Conservation (phyloP, 2,113 vertebrate genomes). For the Neodontobutis hainanensis region DNA sequence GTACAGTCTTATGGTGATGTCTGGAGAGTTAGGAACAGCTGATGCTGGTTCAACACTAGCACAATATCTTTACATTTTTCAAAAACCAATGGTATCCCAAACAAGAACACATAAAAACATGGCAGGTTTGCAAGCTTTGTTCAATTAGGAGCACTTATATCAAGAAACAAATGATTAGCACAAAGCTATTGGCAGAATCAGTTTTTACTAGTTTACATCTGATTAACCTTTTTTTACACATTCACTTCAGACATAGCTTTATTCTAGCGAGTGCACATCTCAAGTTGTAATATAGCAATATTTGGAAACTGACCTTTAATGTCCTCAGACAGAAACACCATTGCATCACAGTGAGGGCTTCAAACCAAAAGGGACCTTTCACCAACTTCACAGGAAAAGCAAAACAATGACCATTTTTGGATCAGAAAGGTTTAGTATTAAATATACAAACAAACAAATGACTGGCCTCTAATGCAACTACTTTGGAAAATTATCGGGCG, state of each 20-base stretch:
- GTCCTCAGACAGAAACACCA: too few species aligned
- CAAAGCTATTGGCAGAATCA: slow-evolving; percentile 38
- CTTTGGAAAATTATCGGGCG: too few species aligned
- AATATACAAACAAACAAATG: too few species aligned
- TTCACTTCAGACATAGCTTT: slow-evolving; percentile 14
- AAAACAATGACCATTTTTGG: too few species aligned
- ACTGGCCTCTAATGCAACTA: too few species aligned
- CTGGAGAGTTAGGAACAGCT: slow-evolving; percentile 40
- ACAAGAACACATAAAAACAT: slow-evolving; percentile 56
- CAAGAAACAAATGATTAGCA: slow-evolving; percentile 33
- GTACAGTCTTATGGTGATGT: slow-evolving; percentile 39
- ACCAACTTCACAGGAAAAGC: too few species aligned
- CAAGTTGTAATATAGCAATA: background rate
- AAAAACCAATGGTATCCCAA: slow-evolving; percentile 53
- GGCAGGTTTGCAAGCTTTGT: slow-evolving; percentile 43
- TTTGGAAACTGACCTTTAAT: background rate
- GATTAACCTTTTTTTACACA: slow-evolving; percentile 45
- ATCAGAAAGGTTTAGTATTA: too few species aligned
- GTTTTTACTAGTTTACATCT: slow-evolving; percentile 43
- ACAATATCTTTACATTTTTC: slow-evolving; percentile 28
- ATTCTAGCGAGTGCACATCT: slow-evolving; percentile 14
- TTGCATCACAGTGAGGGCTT: too few species aligned
- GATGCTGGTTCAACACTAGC: slow-evolving; percentile 48
- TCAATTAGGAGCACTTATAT: slow-evolving; percentile 42
- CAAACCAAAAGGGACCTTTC: too few species aligned